Conservation (phyloP, 1,140 invertebrate species). For the Aradophagus sp. region DNA sequence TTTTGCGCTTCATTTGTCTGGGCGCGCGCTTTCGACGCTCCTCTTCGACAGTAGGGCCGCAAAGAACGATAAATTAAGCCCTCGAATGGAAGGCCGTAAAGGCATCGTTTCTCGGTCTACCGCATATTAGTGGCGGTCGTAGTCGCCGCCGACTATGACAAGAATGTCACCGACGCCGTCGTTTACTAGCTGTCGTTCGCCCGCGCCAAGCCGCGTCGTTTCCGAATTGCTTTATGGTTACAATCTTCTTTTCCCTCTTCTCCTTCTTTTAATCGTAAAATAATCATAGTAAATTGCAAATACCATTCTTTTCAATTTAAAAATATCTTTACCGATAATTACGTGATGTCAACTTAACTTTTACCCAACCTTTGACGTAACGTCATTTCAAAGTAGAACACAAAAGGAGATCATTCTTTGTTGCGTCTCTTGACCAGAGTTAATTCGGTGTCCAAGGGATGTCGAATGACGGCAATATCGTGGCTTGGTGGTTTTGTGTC, state of each 20-base stretch:
- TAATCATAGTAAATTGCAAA: too few species aligned
- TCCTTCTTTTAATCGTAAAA: too few species aligned
- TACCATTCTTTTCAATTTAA: too few species aligned
- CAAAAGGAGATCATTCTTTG: too few species aligned
- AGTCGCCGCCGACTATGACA: conserved; percentile 34
- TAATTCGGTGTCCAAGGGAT: conserved; percentile 14
- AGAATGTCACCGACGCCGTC: conserved; percentile 48
- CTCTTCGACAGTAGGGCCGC: conserved; percentile 58
- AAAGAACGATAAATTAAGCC: conserved; percentile 70
- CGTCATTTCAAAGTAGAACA: too few species aligned
- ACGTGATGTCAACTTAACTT: too few species aligned
- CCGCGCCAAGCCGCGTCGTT: conserved; percentile 2
- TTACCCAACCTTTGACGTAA: too few species aligned
- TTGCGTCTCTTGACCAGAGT: conserved; percentile 45
- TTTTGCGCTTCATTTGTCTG: conserved; percentile 74
- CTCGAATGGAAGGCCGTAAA: conserved; percentile 64
- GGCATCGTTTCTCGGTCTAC: conserved; percentile 66
- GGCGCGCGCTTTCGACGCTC: conserved; percentile 30
- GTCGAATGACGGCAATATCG: conserved; percentile 72
- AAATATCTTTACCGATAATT: too few species aligned
- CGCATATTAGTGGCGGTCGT: conserved; percentile 67
- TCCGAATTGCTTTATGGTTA: conserved; percentile 18
- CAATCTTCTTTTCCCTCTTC: too few species aligned
- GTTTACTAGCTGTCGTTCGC: conserved; percentile 39
- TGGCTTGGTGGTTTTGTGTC: conserved; percentile 69